Evolutionary conservation across 2,797 vertebrate genomes (phyloP), one percentile per base, ranked within the genome.

Genomic region (Artibeus jamaicensis): DNA sequence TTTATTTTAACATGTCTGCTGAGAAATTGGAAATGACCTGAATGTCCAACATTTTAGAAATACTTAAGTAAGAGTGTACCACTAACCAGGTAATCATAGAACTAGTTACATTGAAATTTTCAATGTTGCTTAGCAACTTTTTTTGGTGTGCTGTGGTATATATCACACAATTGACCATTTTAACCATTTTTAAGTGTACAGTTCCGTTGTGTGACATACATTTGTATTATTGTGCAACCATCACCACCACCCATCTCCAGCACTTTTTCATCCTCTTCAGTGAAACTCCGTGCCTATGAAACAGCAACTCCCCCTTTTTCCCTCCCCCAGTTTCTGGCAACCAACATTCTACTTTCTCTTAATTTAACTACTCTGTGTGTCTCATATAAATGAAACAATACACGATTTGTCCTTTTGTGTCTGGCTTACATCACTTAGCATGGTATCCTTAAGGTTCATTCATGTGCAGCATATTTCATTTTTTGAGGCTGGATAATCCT

Each of bases 1-100:
- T 77, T 90, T 37, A 62, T 79, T 86, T 94, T 79, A 86, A 19
- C 18, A 71, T 76, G 37, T 81, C 59, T 84, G 37, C 57, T 65
- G 32, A 89, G 53, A 86, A 88, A 93, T 85, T 91, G 18, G 42
- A 93, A 93, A 57, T 89, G 32, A 86, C n/a, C 57, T 92, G n/a
- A 48, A 68, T 68, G 5, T 76, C 24, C 15, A 91, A 57, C 26
- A 77, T 48, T 62, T 70, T 93, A 76, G 59, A 76, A 86, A 86
- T 57, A 70, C 10, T 71, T 86, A 93, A 42, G 21, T 93, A 32
- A 77, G 87, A 10, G 19, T 83, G 53, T 62, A n/a, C 37, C 50
- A 65, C 21, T 87, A 59, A 89, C 18, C 46, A 22, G 57, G 42
- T 87, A 93, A 87, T 71, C 48, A 39, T 46, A 71, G 39, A 93